Evolutionary conservation across 2,888 invertebrate species (phyloP), one percentile per base, ranked within the genome.

Genomic region (Myopa tessellatipennis): DNA sequence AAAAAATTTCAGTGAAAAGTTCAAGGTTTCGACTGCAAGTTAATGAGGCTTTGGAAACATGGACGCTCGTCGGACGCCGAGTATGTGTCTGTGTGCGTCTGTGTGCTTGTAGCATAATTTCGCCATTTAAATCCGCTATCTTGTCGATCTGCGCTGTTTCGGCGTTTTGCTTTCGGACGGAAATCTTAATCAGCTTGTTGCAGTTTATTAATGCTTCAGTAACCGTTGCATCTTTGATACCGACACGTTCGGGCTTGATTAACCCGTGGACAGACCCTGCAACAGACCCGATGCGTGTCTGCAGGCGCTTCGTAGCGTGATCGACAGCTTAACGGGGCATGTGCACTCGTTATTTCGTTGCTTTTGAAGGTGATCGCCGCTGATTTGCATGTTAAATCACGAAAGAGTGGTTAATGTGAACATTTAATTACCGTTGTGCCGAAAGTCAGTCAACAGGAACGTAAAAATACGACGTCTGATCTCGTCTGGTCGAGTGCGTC

Each of bases 101-200:
- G 45, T 45, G 45, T 45, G 45, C 26, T 26, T 26, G 26, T 85
- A 85, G 85, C 85, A 85, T 84, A 85, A 81, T 83, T 85, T 85
- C 84, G 85, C 85, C 85, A 85, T 83, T 84, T 26, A 26, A 26
- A 26, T 26, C 26, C 26, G 26, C 26, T 26, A 26, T 26, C 26
- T 26, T 26, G 26, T 26, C 45, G 45, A 45, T 45, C 45, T 45
- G 1, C 45, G 7, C 84, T 77, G 73, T 63, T 18, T 40, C 50
- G n/a, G 4, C 16, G 52, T 69, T 26, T 45, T 10, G n/a, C 68
- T 38, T 50, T 1, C 1, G 10, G 10, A 69, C 4, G 18, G 3
- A 45, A 69, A 69, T 26, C 69, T 69, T 69, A 69, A 69, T 69
- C 50, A 69, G n/a, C 69, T 45, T 26, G 26, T 45, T 45, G 45